These are phyloP conservation scores for Odontamblyopus rebecca DNA, from an alignment of 2,797 vertebrate genomes.

Conservation along the genomic window DNA sequence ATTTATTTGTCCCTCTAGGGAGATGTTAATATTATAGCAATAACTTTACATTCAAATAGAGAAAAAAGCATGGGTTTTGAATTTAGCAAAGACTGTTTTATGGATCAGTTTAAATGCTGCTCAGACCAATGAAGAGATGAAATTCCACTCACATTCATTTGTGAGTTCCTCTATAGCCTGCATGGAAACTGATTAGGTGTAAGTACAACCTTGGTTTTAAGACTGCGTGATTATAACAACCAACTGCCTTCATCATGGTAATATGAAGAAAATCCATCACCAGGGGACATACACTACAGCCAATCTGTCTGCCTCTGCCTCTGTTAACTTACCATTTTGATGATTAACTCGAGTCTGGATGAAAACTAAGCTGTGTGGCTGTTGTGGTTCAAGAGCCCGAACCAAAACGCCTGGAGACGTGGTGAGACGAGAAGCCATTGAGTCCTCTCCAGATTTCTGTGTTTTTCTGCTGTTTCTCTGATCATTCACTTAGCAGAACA, in stretches of 20 bases:
- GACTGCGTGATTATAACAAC: slow-evolving; percentile 52
- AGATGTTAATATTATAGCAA: slow-evolving; percentile 53
- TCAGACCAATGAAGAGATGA: slow-evolving; percentile 53
- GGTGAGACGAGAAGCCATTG: slow-evolving; percentile 59
- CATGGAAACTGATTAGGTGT: slow-evolving; percentile 59
- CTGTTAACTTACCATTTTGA: slow-evolving; percentile 40
- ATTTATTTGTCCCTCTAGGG: slow-evolving; percentile 34
- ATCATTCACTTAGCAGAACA: slow-evolving; percentile 68
- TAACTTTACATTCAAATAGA: slow-evolving; percentile 35
- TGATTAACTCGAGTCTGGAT: slow-evolving; percentile 39
- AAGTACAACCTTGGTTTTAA: slow-evolving; percentile 53
- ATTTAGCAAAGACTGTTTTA: slow-evolving; percentile 47
- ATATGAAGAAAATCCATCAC: slow-evolving; percentile 47
- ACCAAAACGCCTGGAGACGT: slow-evolving; percentile 59
- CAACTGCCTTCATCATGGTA: slow-evolving; percentile 35
- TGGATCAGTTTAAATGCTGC: slow-evolving; percentile 29
- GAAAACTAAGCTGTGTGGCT: slow-evolving; percentile 58
- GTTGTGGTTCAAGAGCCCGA: slow-evolving; percentile 55
- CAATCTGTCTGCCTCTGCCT: slow-evolving; percentile 63
- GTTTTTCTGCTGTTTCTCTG: slow-evolving; percentile 62
- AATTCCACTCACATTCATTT: slow-evolving; percentile 50
- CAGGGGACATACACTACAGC: slow-evolving; percentile 35
- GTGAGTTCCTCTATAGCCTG: slow-evolving; percentile 33
- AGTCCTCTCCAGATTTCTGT: slow-evolving; percentile 49
- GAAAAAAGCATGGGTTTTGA: slow-evolving; percentile 39